phyloP scores from a whole-genome alignment of 2,888 invertebrate genomes.

The Schizotus pectinicornis region DNA sequence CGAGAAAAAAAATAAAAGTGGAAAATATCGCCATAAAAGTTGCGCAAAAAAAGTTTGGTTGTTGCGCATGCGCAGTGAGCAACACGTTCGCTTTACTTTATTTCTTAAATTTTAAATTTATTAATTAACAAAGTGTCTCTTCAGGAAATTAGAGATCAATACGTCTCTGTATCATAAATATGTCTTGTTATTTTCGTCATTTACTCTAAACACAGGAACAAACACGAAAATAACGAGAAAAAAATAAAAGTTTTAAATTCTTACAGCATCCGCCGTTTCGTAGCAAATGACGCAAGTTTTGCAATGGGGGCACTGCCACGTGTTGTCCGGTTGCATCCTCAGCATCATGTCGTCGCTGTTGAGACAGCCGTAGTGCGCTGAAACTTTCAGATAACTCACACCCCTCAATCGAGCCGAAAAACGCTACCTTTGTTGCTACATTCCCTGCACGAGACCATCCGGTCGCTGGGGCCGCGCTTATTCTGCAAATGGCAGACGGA shows the following conservation, averaged over 20 bases:
- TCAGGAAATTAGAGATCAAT: too few relatives aligned
- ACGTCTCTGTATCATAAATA: too few relatives aligned
- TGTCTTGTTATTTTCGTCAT: too few relatives aligned
- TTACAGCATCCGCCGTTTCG: constrained; percentile 77
- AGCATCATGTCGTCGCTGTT: constrained; percentile 71
- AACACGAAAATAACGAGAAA: too few relatives aligned
- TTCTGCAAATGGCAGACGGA: constrained; percentile 68
- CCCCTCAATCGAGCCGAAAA: neutral
- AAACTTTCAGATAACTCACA: constrained; percentile 28
- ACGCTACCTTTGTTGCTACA: constrained; percentile 74
- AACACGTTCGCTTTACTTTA: too few relatives aligned
- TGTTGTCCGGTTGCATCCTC: constrained; percentile 68
- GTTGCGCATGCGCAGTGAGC: too few relatives aligned
- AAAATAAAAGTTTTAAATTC: constrained; percentile 49
- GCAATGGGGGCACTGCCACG: constrained; percentile 91
- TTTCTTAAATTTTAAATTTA: too few relatives aligned
- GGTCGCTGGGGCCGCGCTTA: constrained; percentile 66
- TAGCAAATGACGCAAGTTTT: constrained; percentile 85
- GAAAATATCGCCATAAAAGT: too few relatives aligned
- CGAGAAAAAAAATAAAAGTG: too few relatives aligned
- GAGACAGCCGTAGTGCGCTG: constrained; percentile 73
- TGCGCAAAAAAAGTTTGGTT: too few relatives aligned
- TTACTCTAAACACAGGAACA: too few relatives aligned
- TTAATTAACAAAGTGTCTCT: too few relatives aligned
- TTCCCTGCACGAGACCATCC: constrained; percentile 72